phyloP scores from a whole-genome alignment of 2,888 invertebrate genomes.

The Cheilosia soror region DNA sequence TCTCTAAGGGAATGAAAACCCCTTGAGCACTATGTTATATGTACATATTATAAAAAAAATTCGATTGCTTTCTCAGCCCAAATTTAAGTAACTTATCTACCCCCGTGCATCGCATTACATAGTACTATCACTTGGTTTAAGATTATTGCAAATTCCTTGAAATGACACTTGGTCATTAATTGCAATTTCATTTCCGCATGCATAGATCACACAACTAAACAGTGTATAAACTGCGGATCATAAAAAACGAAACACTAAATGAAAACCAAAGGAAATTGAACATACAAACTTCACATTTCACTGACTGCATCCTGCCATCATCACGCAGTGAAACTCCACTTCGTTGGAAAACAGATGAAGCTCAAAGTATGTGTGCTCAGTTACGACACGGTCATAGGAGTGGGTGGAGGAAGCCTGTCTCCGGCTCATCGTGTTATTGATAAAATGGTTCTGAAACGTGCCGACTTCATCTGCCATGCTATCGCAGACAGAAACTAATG shows the following conservation, averaged over 20 bases:
- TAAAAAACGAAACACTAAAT: constrained; percentile 21
- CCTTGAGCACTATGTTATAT: no score
- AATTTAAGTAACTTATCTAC: no score
- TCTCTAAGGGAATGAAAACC: no score
- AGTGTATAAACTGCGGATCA: no score
- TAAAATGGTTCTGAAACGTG: constrained; percentile 69
- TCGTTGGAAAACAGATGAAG: constrained; percentile 48
- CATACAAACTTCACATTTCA: constrained; percentile 64
- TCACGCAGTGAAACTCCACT: constrained; percentile 9
- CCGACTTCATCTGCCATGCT: constrained; percentile 63
- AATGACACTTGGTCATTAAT: no score
- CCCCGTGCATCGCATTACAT: no score
- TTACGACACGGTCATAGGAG: neutral
- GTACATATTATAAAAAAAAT: no score
- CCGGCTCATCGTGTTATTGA: constrained; percentile 74
- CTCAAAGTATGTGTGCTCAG: neutral
- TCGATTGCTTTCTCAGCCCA: no score
- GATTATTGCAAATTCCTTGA: no score
- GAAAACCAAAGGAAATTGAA: constrained; percentile 67
- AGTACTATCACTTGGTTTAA: no score
- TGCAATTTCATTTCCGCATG: no score
- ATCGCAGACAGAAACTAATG: constrained; percentile 71
- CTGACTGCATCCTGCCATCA: constrained; percentile 66
- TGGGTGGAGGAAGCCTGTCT: constrained; percentile 48
- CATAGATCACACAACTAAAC: no score